Conservation (phyloP, 2,113 vertebrate genomes). For the Nestor notabilis region DNA sequence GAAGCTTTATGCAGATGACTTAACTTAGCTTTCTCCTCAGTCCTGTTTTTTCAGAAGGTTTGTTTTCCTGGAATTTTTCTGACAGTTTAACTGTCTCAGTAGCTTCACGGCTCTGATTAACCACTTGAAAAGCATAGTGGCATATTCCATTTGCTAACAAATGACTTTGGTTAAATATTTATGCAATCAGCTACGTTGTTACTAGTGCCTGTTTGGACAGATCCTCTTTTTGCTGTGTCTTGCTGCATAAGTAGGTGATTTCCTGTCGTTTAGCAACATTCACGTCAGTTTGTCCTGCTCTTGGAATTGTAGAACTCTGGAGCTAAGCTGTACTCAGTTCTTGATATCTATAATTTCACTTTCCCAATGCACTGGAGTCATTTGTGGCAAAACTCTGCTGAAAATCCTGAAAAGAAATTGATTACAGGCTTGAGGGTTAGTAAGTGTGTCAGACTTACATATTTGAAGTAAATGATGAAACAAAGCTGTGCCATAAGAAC, state of each 20-base stretch:
- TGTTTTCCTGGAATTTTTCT: not conserved
- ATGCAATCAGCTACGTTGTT: not conserved
- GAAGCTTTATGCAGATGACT: not conserved
- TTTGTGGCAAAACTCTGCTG: not conserved
- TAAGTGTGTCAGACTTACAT: not conserved
- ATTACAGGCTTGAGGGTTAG: not conserved
- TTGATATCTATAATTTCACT: not conserved
- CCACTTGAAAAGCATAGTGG: not conserved
- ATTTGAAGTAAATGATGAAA: not conserved
- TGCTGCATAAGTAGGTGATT: not conserved
- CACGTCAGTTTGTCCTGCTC: not conserved
- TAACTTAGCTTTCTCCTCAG: not conserved
- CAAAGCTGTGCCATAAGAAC: not conserved
- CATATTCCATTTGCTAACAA: not conserved
- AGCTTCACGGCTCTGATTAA: not conserved
- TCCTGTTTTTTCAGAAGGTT: not conserved
- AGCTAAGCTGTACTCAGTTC: not conserved
- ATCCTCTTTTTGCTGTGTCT: not conserved
- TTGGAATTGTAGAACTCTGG: not conserved
- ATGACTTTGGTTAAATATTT: not conserved
- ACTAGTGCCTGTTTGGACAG: accelerated
- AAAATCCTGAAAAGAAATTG: not conserved
- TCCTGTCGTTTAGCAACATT: not conserved
- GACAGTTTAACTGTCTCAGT: not conserved
- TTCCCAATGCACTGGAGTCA: not conserved